A percentile compares a stretch with the other conserved stretches of the same genome.
Conservation (phyloP, 2,113 vertebrate species). For the Rafetus swinhoei region DNA sequence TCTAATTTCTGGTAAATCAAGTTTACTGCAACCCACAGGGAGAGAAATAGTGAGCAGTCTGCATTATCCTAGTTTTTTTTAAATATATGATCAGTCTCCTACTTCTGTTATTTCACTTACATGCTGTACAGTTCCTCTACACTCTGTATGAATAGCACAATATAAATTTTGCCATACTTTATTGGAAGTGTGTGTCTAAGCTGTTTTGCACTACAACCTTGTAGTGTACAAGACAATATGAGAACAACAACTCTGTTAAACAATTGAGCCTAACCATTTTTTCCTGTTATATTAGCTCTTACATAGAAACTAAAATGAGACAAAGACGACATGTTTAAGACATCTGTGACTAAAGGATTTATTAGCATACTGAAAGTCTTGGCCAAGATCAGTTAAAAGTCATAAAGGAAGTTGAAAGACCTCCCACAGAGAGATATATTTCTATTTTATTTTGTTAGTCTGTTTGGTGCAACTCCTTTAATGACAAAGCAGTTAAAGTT, state of each 20-base stretch:
- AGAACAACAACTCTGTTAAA: conserved; percentile 71
- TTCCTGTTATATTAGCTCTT: conserved; percentile 69
- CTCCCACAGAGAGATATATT: conserved; percentile 61
- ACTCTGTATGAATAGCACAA: conserved; percentile 22
- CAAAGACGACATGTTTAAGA: conserved; percentile 72
- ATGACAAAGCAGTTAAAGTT: conserved; percentile 68
- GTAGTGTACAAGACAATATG: conserved; percentile 65
- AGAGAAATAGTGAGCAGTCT: conserved; percentile 32
- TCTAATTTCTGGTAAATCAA: conserved; percentile 33
- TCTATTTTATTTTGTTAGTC: conserved; percentile 73
- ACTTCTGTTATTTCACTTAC: conserved; percentile 55
- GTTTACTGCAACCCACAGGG: conserved; percentile 34
- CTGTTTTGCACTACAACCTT: conserved; percentile 47
- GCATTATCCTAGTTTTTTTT: not conserved
- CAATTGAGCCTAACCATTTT: conserved; percentile 53
- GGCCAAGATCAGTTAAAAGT: conserved; percentile 73
- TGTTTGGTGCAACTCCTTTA: conserved; percentile 53
- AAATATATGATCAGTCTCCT: not conserved
- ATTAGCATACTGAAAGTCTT: conserved; percentile 68
- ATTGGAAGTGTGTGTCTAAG: conserved; percentile 53
- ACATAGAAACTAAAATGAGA: conserved; percentile 69
- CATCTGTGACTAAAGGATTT: conserved; percentile 73
- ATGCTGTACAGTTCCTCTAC: not conserved
- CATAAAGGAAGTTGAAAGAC: conserved; percentile 63
- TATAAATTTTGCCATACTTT: conserved; percentile 43